Percentiles rank a stretch among this genome's conserved stretches.
These are phyloP conservation scores for Melikaiella ostensackeni DNA, from an alignment of 2,888 invertebrate genomes.

Conservation along the genomic window DNA sequence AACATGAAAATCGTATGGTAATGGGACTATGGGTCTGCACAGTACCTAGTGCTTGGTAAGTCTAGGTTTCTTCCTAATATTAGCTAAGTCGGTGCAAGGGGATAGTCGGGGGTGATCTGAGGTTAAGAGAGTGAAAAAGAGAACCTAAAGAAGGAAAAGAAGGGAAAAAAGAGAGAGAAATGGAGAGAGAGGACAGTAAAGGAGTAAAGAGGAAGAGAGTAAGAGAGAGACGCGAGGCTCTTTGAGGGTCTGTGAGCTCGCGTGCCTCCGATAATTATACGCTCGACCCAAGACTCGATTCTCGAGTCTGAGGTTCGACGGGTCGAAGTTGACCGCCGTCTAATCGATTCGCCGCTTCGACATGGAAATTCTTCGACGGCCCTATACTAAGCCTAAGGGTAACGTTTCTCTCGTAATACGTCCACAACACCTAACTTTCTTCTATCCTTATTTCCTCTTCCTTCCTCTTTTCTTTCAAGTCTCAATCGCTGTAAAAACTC, in stretches of 20 bases:
- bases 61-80: constrained; percentile 61
- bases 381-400: constrained; percentile 50
- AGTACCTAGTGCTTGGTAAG: constrained; percentile 60
- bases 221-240: constrained; percentile 40
- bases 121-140: constrained; percentile 11
- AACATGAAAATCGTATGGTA: constrained; percentile 75
- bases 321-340: constrained; percentile 75
- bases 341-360: constrained; percentile 74
- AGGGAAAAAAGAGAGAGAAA: not conserved
- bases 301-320: constrained; percentile 72
- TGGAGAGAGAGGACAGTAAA: not conserved
- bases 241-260: constrained; percentile 46
- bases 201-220: not conserved
- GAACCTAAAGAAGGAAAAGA: constrained; percentile 15
- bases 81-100: constrained; percentile 17
- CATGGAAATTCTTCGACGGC: constrained; percentile 71
- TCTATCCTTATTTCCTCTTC: constrained; percentile 40
- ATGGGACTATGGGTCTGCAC: constrained; percentile 64
- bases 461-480: not conserved
- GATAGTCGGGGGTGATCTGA: constrained; percentile 16
- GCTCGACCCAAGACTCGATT: constrained; percentile 65
- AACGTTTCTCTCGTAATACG: constrained; percentile 49
- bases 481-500: no score
- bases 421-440: constrained; percentile 33
- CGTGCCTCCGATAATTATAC: constrained; percentile 69